phyloP scores from a whole-genome alignment of 1,140 invertebrate genomes.

The Pachypsylla venusta region DNA sequence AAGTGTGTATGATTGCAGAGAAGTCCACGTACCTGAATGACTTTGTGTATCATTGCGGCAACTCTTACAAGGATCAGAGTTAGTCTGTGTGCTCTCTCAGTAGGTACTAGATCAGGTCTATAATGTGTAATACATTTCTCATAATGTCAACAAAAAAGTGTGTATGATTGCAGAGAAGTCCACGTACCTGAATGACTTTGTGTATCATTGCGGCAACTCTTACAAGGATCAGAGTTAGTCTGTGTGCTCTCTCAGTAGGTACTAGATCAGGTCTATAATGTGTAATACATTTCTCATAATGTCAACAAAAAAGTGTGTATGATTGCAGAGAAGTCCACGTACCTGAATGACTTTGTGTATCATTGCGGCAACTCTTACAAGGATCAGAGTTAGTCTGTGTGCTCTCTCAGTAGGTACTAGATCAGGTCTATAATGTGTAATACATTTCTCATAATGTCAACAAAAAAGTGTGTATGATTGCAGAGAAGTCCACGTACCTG shows the following conservation, averaged over 20 bases:
- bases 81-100: constrained; percentile 75
- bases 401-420: constrained; percentile 79
- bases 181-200: constrained; percentile 55
- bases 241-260: constrained; percentile 76
- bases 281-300: too few relatives aligned
- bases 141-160: too few relatives aligned
- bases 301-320: too few relatives aligned
- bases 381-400: constrained; percentile 69
- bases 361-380: constrained; percentile 76
- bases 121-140: too few relatives aligned
- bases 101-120: constrained; percentile 71
- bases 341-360: constrained; percentile 71
- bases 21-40: constrained; percentile 57
- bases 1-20: too few relatives aligned
- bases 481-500: constrained; percentile 43
- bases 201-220: constrained; percentile 79
- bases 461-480: too few relatives aligned
- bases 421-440: constrained; percentile 78
- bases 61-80: constrained; percentile 80
- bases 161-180: too few relatives aligned
- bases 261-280: constrained; percentile 79
- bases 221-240: constrained; percentile 72
- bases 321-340: too few relatives aligned
- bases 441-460: constrained; percentile 6
- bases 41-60: constrained; percentile 66